Evolutionary conservation across 2,888 invertebrate genomes (phyloP).

Genomic region (Gymnocheta viridis): DNA sequence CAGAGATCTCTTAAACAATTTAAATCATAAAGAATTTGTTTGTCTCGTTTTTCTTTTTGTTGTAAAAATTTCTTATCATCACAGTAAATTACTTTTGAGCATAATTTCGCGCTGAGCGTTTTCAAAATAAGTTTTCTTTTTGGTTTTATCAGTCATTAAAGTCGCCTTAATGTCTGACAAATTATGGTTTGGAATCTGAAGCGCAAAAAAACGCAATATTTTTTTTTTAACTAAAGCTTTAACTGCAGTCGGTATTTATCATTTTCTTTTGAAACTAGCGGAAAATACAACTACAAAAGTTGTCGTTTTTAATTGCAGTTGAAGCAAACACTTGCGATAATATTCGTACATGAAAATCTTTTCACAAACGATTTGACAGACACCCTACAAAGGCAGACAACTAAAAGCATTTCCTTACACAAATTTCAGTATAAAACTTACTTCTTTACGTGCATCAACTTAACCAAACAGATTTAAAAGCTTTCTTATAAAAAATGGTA

Average conservation of each 20-base stretch:
- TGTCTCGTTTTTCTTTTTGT: background rate
- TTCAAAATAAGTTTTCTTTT: constrained; percentile 30
- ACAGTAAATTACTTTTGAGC: constrained; percentile 8
- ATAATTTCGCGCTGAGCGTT: constrained; percentile 16
- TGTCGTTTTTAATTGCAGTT: constrained; percentile 1
- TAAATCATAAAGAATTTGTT: background rate
- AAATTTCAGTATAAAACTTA: too few species aligned
- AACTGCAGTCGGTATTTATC: background rate
- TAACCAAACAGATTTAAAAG: too few species aligned
- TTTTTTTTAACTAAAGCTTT: constrained; percentile 40
- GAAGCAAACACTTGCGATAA: constrained; percentile 5
- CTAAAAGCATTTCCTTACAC: background rate
- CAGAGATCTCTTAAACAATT: background rate
- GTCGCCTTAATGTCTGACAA: constrained; percentile 76
- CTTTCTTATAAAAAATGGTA: too few species aligned
- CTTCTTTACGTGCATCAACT: too few species aligned
- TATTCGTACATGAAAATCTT: background rate
- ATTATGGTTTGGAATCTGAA: constrained; percentile 43
- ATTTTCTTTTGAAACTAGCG: background rate
- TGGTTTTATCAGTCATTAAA: constrained; percentile 72
- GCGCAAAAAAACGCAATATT: constrained; percentile 32
- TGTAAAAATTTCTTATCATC: constrained; percentile 41
- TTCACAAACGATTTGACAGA: too few species aligned
- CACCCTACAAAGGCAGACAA: background rate
- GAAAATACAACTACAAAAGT: background rate